Conservation (phyloP, 2,113 vertebrate genomes). For the Triplophysa dalaica region DNA sequence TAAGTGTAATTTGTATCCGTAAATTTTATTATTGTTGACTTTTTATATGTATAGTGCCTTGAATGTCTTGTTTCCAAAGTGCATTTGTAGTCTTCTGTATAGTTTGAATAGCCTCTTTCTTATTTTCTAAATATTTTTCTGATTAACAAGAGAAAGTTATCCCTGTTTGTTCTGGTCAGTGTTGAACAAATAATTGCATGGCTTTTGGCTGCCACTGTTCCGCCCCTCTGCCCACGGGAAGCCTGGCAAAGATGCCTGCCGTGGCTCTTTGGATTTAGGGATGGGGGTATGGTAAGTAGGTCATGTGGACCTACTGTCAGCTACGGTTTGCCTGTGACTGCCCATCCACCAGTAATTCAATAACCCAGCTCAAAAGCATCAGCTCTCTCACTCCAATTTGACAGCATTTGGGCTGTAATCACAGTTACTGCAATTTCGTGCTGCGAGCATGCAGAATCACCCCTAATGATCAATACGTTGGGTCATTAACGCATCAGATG, state of each 20-base stretch:
- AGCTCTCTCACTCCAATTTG: neutral
- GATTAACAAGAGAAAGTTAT: slow-evolving; percentile 51
- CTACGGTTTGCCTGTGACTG: slow-evolving; percentile 20
- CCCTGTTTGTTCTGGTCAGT: slow-evolving; percentile 35
- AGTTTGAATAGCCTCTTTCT: no score
- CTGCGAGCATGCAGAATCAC: neutral
- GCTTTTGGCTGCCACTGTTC: slow-evolving; percentile 42
- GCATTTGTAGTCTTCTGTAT: neutral
- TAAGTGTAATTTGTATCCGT: neutral
- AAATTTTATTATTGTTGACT: slow-evolving; percentile 9
- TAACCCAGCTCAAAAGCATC: slow-evolving; percentile 21
- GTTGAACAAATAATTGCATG: slow-evolving; percentile 54
- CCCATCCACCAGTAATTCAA: neutral
- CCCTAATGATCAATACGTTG: slow-evolving; percentile 13
- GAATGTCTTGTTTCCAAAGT: slow-evolving; percentile 17
- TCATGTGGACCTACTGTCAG: slow-evolving; percentile 43
- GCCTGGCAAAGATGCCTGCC: slow-evolving; percentile 51
- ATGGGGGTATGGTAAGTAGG: slow-evolving; percentile 52
- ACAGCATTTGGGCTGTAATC: neutral
- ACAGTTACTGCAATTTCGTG: slow-evolving; percentile 1
- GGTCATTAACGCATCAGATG: neutral
- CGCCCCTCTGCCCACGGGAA: slow-evolving; percentile 31
- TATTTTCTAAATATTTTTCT: neutral
- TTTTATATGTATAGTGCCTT: neutral
- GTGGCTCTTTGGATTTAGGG: slow-evolving; percentile 35